These are phyloP conservation scores for Yponomeuta malinellus DNA, from an alignment of 2,888 invertebrate species.

Conservation along the genomic window DNA sequence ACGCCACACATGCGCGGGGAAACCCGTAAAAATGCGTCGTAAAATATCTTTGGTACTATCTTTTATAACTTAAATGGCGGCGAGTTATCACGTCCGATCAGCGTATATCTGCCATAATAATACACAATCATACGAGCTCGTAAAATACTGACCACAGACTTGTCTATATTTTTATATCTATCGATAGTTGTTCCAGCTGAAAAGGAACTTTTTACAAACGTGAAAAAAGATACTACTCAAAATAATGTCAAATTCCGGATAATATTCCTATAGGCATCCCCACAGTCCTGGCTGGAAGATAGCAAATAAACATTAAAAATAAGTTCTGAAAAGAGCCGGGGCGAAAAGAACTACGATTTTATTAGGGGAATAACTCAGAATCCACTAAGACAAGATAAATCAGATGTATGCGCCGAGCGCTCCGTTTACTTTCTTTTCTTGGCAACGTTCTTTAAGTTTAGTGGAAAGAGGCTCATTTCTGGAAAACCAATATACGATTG, in stretches of 20 bases:
- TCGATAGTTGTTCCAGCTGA: not conserved
- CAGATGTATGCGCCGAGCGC: constrained; percentile 19
- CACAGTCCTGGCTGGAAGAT: not conserved
- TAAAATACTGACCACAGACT: not conserved
- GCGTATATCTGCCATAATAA: constrained; percentile 22
- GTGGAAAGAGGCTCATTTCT: constrained; percentile 37
- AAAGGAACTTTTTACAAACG: not conserved
- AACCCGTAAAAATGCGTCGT: constrained; percentile 42
- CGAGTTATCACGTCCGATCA: constrained; percentile 17
- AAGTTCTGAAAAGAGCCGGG: not conserved
- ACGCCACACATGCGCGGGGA: constrained; percentile 40
- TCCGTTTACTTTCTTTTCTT: constrained; percentile 19
- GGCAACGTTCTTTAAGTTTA: constrained; percentile 21
- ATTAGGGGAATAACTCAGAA: constrained; percentile 18
- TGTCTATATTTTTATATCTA: constrained; percentile 18
- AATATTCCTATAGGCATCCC: not conserved
- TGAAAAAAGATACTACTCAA: not conserved
- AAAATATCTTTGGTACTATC: constrained; percentile 41
- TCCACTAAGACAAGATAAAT: constrained; percentile 20
- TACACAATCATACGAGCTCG: constrained; percentile 19
- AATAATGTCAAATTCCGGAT: not conserved
- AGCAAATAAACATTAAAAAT: constrained; percentile 14
- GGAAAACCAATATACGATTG: constrained; percentile 61
- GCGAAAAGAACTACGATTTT: constrained; percentile 14
- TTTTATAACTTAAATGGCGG: constrained; percentile 29